These are phyloP conservation scores for Eurytoma californica DNA, from an alignment of 2,888 invertebrate genomes.

Conservation along the genomic window DNA sequence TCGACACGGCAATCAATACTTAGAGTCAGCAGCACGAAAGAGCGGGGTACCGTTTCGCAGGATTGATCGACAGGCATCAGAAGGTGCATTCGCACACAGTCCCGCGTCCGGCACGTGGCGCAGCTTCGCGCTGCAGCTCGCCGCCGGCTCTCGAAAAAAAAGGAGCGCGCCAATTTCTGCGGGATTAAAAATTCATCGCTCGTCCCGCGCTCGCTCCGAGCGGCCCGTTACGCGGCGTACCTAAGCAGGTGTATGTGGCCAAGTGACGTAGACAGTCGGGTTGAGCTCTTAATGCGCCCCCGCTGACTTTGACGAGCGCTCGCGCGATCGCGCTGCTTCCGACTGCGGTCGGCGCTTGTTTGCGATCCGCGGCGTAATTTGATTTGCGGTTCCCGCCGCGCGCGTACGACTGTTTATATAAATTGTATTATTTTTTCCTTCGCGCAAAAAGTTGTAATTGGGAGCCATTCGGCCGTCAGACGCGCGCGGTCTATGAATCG, in stretches of 20 bases:
- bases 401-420: too few species aligned
- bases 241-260: background rate
- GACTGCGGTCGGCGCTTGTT: too few species aligned
- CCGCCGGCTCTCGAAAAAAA: too few species aligned
- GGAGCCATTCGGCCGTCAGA: too few species aligned
- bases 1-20: slow-evolving; percentile 9
- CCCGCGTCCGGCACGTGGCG: too few species aligned
- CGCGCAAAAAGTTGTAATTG: too few species aligned
- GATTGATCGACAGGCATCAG: background rate
- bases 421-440: too few species aligned
- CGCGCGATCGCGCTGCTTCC: background rate
- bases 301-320: slow-evolving; percentile 31
- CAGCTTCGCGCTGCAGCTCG: too few species aligned
- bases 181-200: slow-evolving; percentile 1
- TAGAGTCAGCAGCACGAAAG: background rate
- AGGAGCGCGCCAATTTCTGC: slow-evolving; percentile 1
- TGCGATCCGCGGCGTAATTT: too few species aligned
- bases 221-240: background rate
- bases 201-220: background rate
- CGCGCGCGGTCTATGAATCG: too few species aligned
- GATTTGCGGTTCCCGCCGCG: too few species aligned
- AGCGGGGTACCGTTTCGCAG: slow-evolving; percentile 9
- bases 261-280: background rate
- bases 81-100: too few species aligned
- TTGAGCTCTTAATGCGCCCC: slow-evolving; percentile 14